phyloP scores from a whole-genome alignment of 2,888 invertebrate genomes.

The Lepetodrilus schrolli region DNA sequence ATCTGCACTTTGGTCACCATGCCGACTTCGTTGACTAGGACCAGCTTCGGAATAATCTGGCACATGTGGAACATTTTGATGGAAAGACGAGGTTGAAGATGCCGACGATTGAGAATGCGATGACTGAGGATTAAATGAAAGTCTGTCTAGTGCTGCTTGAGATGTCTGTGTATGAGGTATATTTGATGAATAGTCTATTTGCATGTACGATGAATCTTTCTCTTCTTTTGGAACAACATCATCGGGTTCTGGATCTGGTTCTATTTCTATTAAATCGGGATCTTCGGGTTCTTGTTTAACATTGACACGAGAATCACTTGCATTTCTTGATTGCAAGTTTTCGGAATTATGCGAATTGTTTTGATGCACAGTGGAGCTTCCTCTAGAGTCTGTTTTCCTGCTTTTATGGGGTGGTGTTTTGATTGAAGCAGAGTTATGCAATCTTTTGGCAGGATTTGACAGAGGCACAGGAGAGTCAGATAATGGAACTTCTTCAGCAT shows the following conservation, averaged over 20 bases:
- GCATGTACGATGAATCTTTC: neutral
- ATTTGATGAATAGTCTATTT: neutral
- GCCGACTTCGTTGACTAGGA: conserved; percentile 3
- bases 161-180: conserved; percentile 17
- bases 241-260: conserved; percentile 9
- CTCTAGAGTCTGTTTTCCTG: neutral
- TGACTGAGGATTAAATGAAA: conserved; percentile 12
- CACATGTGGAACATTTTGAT: conserved; percentile 22
- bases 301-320: conserved; percentile 1
- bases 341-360: neutral
- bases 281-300: conserved; percentile 23
- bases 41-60: conserved; percentile 13
- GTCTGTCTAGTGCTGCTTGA: conserved; percentile 12
- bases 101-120: conserved; percentile 14
- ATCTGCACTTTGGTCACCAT: conserved; percentile 26
- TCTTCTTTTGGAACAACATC: conserved; percentile 12
- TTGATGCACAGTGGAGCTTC: neutral
- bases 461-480: neutral
- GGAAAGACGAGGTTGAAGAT: conserved; percentile 8
- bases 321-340: neutral
- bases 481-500: neutral
- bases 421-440: neutral
- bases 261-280: conserved; percentile 18
- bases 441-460: neutral
- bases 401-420: neutral